Base-by-base conservation (phyloP, 2,888 invertebrate genomes). In the Harpalus rufipes region DNA sequence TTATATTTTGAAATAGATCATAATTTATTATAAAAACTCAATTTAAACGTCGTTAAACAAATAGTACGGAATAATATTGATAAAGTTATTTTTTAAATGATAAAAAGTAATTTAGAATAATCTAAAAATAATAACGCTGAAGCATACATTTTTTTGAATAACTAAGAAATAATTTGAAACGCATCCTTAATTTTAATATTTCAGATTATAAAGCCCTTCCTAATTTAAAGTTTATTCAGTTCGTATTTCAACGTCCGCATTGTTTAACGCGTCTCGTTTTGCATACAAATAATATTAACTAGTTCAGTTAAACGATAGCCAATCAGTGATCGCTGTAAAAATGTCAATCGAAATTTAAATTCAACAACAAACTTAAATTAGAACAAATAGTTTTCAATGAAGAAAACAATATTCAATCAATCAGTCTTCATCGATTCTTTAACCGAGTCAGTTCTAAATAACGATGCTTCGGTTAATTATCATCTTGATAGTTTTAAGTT, bases 251-350 rank as follows among this genome's bases (percentile, higher is more conserved):
- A 78, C 63, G 61, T 59, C 80, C 80, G 61, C 80, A 80, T 80
- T 80, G 80, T 80, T 80, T 32, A 78, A 72, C 7, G 25, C 6
- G 59, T 14, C 14, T n/a, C 25, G 58, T 12, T 32, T 32, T 61
- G 80, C 58, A 80, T 80, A 80, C 80, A 80, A 80, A 80, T 80
- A 18, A 61, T 39, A 39, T 78, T 80, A 80, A 59, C 59, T 80
- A 80, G 80, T 18, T 39, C 80, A 61, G 32, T 61, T 10, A 63
- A 39, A 80, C 61, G 21, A 3, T 12, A 78, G 58, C 78, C 78
- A 78, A 78, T 78, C 78, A 32, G 21, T n/a, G 14, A 12, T 12
- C 8, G 25, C 59, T 10, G 18, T 41, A 79, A 78, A 39, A 51
- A 79, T 79, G 56, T 79, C 79, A 59, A 79, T 10, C 56, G 41